A percentile compares a stretch with the other conserved stretches of the same genome.
Conservation (phyloP, 2,888 invertebrate genomes). For the Dicranocentrus wangi region DNA sequence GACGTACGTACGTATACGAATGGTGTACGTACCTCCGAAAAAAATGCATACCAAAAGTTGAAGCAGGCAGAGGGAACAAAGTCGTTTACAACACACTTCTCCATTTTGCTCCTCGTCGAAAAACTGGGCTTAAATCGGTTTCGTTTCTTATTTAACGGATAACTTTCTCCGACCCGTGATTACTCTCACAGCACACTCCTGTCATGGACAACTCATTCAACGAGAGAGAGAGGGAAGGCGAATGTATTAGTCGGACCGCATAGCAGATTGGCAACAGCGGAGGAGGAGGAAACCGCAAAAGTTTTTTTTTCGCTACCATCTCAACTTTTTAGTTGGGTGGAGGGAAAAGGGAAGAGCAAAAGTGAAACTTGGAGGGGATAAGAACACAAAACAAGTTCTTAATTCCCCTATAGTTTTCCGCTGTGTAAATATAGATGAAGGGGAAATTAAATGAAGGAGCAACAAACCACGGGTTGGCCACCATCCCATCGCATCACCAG, state of each 20-base stretch:
- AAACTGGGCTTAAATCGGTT: not conserved
- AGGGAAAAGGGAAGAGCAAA: too few species aligned
- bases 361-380: too few species aligned
- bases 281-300: conserved; percentile 41
- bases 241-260: too few species aligned
- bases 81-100: conserved; percentile 11
- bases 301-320: not conserved
- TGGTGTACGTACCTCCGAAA: too few species aligned
- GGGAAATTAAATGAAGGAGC: conserved; percentile 12
- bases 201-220: conserved; percentile 16
- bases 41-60: not conserved
- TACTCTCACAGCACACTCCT: not conserved
- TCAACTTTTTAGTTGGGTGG: too few species aligned
- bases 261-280: not conserved
- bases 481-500: too few species aligned
- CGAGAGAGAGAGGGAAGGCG: not conserved
- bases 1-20: too few species aligned
- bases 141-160: conserved; percentile 4
- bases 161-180: not conserved
- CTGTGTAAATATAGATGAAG: too few species aligned
- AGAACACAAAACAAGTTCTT: too few species aligned
- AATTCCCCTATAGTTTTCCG: too few species aligned
- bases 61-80: not conserved
- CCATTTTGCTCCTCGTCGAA: not conserved
- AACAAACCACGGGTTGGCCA: too few species aligned